Evolutionary conservation across 2,888 invertebrate species (phyloP).

Genomic region (Falcaria lacertinaria): DNA sequence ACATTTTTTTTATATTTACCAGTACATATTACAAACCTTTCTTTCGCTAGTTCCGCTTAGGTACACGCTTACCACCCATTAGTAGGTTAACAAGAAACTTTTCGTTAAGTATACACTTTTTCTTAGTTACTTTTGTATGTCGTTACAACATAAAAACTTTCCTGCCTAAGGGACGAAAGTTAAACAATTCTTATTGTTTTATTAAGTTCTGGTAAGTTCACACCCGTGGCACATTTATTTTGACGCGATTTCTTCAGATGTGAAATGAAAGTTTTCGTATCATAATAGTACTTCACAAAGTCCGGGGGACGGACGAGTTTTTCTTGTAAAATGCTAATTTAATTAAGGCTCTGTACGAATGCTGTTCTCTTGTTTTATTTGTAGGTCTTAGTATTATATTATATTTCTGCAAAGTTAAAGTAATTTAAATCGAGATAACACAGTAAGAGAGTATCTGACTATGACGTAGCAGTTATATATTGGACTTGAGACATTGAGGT

Average conservation of each 20-base stretch:
- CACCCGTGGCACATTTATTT: conserved; percentile 23
- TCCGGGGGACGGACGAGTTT: conserved; percentile 3
- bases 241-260: conserved; percentile 17
- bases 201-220: conserved; percentile 20
- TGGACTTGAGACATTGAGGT: too few relatives aligned
- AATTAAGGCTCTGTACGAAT: neutral
- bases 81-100: too few relatives aligned
- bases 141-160: conserved; percentile 6
- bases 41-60: too few relatives aligned
- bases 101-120: too few relatives aligned
- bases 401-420: neutral
- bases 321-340: neutral
- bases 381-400: neutral
- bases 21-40: too few relatives aligned
- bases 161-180: conserved; percentile 13
- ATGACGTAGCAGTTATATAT: too few relatives aligned
- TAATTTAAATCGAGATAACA: too few relatives aligned
- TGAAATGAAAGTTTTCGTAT: conserved; percentile 7
- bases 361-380: neutral
- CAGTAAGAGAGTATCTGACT: too few relatives aligned
- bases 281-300: conserved; percentile 1
- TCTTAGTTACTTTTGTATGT: neutral
- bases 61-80: too few relatives aligned
- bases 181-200: conserved; percentile 17
- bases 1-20: too few relatives aligned